phyloP scores from a whole-genome alignment of 2,888 invertebrate species.

The Chironomus riparius region DNA sequence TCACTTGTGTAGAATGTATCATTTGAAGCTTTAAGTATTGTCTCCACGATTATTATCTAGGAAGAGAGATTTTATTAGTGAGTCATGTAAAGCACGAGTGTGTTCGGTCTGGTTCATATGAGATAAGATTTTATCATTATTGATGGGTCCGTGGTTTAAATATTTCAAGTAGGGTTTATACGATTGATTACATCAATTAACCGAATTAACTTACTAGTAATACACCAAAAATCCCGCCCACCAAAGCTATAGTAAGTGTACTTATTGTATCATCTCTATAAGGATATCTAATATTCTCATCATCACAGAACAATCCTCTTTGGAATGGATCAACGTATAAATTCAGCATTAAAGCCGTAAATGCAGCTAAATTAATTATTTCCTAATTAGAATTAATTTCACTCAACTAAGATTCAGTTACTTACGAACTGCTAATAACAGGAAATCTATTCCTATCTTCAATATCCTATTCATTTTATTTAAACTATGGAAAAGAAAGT shows the following conservation, averaged over 20 bases:
- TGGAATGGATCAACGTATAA: background rate
- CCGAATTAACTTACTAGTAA: background rate
- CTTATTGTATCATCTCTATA: background rate
- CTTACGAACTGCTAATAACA: background rate
- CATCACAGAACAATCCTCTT: background rate
- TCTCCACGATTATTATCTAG: background rate
- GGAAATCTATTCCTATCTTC: background rate
- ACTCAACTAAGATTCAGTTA: background rate
- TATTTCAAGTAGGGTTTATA: no score
- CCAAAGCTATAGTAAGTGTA: background rate
- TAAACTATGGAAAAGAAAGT: no score
- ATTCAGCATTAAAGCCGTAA: background rate
- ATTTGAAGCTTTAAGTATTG: background rate
- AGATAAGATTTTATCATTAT: no score
- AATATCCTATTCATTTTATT: no score
- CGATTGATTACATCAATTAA: no score
- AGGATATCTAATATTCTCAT: background rate
- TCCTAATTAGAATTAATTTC: background rate
- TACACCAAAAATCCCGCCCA: background rate
- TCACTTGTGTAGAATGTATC: slow-evolving; percentile 29
- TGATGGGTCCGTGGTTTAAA: background rate
- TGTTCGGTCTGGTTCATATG: no score
- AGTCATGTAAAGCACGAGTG: background rate
- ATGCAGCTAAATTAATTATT: background rate
- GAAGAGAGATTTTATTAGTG: background rate